Conservation (phyloP, 2,888 invertebrate genomes). For the Serrognathus titanus region DNA sequence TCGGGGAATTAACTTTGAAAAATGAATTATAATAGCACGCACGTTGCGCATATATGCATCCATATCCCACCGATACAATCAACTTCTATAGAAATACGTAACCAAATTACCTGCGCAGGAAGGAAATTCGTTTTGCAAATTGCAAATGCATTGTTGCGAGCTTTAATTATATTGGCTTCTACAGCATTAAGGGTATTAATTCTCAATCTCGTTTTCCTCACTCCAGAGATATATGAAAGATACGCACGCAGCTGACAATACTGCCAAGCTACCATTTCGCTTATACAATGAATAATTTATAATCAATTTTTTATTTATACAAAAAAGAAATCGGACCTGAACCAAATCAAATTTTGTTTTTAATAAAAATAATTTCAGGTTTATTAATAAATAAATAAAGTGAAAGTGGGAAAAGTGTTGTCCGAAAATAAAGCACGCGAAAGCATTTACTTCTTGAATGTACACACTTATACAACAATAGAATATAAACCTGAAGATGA, state of each 20-base stretch:
- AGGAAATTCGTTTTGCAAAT: constrained; percentile 12
- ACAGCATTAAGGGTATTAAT: background rate
- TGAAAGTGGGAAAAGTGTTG: background rate
- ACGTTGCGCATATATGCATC: constrained; percentile 7
- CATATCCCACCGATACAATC: constrained; percentile 6
- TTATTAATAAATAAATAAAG: background rate
- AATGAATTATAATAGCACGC: constrained; percentile 1
- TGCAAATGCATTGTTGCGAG: background rate
- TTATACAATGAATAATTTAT: too few relatives aligned
- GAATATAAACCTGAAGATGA: constrained; percentile 20
- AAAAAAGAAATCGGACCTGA: too few relatives aligned
- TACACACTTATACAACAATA: constrained; percentile 18
- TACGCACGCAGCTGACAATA: too few relatives aligned
- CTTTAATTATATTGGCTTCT: background rate
- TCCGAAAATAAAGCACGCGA: background rate
- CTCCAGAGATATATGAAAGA: too few relatives aligned
- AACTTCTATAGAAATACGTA: constrained; percentile 10
- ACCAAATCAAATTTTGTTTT: too few relatives aligned
- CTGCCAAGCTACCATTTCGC: too few relatives aligned
- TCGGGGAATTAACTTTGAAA: too few relatives aligned
- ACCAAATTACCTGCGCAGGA: constrained; percentile 13
- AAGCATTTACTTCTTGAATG: background rate
- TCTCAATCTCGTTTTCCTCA: background rate
- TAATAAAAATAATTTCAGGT: too few relatives aligned
- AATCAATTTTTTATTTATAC: too few relatives aligned